Conservation (phyloP, 2,888 invertebrate species). For the Drosophila mayaguana region DNA sequence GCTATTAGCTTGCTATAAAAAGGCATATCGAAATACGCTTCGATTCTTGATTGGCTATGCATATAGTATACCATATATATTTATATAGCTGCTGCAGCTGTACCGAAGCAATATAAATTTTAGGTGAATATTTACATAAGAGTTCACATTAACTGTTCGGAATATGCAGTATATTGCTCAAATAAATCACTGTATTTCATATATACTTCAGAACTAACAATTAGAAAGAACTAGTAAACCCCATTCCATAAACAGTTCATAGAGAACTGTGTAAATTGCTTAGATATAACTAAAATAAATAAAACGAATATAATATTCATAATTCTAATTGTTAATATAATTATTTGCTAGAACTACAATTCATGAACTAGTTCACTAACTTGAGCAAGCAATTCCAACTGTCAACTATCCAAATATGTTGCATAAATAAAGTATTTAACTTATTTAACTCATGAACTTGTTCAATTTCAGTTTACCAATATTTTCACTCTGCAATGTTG, state of each 20-base stretch:
- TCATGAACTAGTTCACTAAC: not conserved
- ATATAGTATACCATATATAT: not conserved
- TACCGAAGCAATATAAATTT: not conserved
- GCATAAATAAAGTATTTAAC: too few relatives aligned
- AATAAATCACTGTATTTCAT: too few relatives aligned
- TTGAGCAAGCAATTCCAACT: too few relatives aligned
- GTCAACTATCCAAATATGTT: too few relatives aligned
- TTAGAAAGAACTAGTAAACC: not conserved
- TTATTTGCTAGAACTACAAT: not conserved
- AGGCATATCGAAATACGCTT: not conserved
- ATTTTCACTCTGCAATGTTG: too few relatives aligned
- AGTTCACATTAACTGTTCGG: not conserved
- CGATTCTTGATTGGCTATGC: slow-evolving; percentile 8
- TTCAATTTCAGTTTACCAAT: too few relatives aligned
- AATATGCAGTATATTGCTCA: not conserved
- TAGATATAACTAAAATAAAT: not conserved
- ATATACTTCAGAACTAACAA: not conserved
- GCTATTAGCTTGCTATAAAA: slow-evolving; percentile 7
- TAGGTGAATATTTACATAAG: slow-evolving; percentile 4
- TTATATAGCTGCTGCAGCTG: not conserved
- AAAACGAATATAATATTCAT: not conserved
- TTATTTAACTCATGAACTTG: too few relatives aligned
- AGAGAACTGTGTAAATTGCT: too few relatives aligned
- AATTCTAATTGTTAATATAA: not conserved
- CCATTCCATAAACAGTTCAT: not conserved